Evolutionary conservation across 2,888 invertebrate species (phyloP), one percentile per base, ranked within the genome.

Genomic region (Sarcophaga carnaria): DNA sequence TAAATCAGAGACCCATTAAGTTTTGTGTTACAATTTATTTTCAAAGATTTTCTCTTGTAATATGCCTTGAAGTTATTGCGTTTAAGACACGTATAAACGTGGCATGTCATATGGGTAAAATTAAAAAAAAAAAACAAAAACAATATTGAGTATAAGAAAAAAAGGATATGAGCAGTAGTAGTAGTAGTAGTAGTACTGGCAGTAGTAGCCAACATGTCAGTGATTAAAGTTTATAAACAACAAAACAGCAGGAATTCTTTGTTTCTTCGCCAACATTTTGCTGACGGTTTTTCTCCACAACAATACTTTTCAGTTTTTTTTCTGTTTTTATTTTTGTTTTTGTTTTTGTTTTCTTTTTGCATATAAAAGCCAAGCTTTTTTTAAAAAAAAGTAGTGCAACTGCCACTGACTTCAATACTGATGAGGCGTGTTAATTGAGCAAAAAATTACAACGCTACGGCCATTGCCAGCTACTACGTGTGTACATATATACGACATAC

Each of bases 401-500:
- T 76, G 87, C 81, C 81, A 86, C 79, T 85, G 62, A 79, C 87
- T 87, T 85, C 72, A 69, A 75, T 81, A 79, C 78, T 72, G 87
- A 87, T 85, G 81, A 82, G 84, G 87, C 85, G 87, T 87, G 87
- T 87, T 87, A 87, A 87, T 87, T 85, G 85, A 77, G 80, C 86
- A 72, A 83, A 83, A 83, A 64, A 54, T 54, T 54, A 54, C 4
- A 2, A 54, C 2, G n/a, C 67, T n/a, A 37, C 45, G 27, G 45
- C 47, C 62, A 37, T 63, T 67, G 62, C 37, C 20, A 67, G 37
- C 63, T 70, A 54, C 54, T 83, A 62, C 14, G 59, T 63, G 54
- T 72, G 27, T 45, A n/a, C 49, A 27, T 37, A 8, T 37, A 37
- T 22, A 22, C 22, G 37, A 66, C 54, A 82, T 69, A 37, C 45